phyloP scores from a whole-genome alignment of 1,140 invertebrate genomes.

The Muscidifurax raptorellus region DNA sequence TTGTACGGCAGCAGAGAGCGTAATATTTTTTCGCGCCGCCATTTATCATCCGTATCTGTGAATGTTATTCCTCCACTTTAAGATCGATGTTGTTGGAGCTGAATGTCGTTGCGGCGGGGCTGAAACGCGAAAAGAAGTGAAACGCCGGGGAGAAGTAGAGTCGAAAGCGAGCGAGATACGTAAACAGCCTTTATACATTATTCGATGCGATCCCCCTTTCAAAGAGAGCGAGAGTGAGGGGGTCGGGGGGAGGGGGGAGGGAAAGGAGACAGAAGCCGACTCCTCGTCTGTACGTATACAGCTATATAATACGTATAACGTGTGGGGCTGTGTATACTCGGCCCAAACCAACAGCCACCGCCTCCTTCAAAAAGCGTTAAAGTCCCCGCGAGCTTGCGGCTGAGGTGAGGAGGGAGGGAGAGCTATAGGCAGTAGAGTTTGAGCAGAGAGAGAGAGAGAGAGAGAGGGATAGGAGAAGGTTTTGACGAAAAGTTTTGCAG shows the following conservation, averaged over 20 bases:
- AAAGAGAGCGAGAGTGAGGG: not conserved
- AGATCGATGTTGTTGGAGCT: slow-evolving; percentile 22
- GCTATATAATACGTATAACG: not conserved
- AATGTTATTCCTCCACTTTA: not conserved
- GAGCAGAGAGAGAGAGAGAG: not conserved
- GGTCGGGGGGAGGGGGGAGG: too few species aligned
- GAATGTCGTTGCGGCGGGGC: slow-evolving; percentile 23
- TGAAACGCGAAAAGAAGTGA: not conserved
- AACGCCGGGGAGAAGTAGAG: not conserved
- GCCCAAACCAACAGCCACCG: slow-evolving; percentile 20
- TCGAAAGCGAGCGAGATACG: slow-evolving; percentile 32
- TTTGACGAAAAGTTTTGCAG: slow-evolving; percentile 60
- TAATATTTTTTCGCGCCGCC: not conserved
- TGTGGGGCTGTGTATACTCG: not conserved
- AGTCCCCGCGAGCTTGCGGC: slow-evolving; percentile 42
- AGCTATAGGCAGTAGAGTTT: too few species aligned
- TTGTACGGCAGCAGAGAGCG: not conserved
- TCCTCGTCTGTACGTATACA: not conserved
- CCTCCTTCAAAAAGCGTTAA: slow-evolving; percentile 54
- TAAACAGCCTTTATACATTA: slow-evolving; percentile 49
- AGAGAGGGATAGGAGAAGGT: not conserved
- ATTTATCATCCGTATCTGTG: slow-evolving; percentile 23
- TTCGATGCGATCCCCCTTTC: slow-evolving; percentile 42
- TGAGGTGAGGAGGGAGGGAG: not conserved
- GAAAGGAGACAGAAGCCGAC: not conserved